Percentiles rank a stretch among this genome's conserved stretches.
Conservation (phyloP, 2,113 vertebrate species). For the Cyanoliseus patagonus region DNA sequence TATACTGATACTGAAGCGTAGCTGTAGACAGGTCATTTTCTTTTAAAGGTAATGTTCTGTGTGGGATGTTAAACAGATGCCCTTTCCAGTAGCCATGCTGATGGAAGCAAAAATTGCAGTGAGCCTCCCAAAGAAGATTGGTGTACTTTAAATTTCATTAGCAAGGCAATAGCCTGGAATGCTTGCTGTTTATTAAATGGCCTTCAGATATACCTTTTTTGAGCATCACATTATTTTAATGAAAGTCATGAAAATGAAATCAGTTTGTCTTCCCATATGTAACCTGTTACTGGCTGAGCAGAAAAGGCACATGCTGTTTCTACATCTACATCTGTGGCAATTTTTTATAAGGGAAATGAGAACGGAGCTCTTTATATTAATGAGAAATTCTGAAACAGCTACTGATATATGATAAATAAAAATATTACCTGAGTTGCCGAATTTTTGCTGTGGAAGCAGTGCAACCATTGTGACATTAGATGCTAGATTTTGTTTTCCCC, state of each 20-base stretch:
- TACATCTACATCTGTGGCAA: background rate
- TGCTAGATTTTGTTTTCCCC: background rate
- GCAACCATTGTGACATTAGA: background rate
- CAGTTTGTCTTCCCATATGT: background rate
- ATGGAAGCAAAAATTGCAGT: background rate
- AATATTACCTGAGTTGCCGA: background rate
- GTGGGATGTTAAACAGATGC: background rate
- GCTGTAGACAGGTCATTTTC: background rate
- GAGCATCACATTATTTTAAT: background rate
- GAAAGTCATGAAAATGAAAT: background rate
- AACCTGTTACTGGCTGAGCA: background rate
- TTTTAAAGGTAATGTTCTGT: background rate
- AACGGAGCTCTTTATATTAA: background rate
- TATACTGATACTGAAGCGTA: background rate
- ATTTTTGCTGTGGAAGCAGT: background rate
- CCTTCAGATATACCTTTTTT: background rate
- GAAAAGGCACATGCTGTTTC: background rate
- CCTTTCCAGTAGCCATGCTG: background rate
- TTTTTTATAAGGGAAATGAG: background rate
- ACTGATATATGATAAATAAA: background rate
- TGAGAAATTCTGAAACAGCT: background rate
- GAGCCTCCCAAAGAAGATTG: background rate
- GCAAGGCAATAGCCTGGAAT: background rate
- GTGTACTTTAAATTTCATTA: background rate
- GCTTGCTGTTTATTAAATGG: background rate